Conservation (phyloP, 2,797 vertebrate genomes). For the Epinephelus malabaricus region DNA sequence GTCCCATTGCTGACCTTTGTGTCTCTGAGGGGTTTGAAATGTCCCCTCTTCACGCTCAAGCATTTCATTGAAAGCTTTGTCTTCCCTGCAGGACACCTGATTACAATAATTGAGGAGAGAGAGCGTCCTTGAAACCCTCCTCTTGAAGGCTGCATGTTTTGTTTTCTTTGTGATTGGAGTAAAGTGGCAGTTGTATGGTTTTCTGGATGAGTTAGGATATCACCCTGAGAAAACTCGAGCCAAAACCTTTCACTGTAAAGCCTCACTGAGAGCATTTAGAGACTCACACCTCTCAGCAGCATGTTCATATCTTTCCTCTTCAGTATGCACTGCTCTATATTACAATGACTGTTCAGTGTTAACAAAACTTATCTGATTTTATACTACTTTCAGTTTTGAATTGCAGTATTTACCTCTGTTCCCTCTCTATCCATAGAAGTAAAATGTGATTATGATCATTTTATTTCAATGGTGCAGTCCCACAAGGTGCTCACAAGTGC, state of each 20-base stretch:
- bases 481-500: not conserved
- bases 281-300: conserved; percentile 2
- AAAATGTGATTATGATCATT: too few relatives aligned
- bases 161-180: conserved; percentile 55
- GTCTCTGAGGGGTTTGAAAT: conserved; percentile 49
- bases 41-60: conserved; percentile 52
- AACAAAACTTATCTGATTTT: not conserved
- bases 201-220: conserved; percentile 40
- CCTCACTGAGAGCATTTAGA: conserved; percentile 8
- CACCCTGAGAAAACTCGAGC: conserved; percentile 1
- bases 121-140: conserved; percentile 43
- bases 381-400: not conserved
- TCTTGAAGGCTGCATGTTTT: conserved; percentile 46
- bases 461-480: not conserved
- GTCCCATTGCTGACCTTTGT: conserved; percentile 37
- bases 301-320: conserved; percentile 8
- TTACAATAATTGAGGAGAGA: conserved; percentile 58
- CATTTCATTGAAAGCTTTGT: conserved; percentile 57
- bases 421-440: not conserved
- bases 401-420: not conserved
- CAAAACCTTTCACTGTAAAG: conserved; percentile 1
- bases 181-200: conserved; percentile 47
- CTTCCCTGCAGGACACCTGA: conserved; percentile 49
- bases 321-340: not conserved
- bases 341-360: not conserved